Evolutionary conservation across 2,888 invertebrate species (phyloP).

Genomic region (Stenchaetothrips biformis): DNA sequence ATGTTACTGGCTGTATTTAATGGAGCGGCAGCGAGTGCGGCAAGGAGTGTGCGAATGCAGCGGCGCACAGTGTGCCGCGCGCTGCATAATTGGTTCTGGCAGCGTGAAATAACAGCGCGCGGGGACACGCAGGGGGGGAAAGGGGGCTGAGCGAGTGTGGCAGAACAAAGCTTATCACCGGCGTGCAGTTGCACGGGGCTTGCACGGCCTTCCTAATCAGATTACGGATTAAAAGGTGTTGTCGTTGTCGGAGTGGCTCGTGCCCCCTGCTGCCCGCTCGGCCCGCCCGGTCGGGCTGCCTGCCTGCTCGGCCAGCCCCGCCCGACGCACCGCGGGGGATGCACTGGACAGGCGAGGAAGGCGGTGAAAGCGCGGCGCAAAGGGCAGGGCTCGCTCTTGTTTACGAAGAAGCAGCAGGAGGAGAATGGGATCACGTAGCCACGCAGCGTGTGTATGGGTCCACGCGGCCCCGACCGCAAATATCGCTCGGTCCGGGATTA

Average conservation of each 20-base stretch:
- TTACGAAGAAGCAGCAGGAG: not conserved
- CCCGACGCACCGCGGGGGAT: no score
- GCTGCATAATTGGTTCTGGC: not conserved
- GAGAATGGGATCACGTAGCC: not conserved
- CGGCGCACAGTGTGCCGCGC: no score
- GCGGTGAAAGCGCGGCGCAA: not conserved
- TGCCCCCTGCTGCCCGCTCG: no score
- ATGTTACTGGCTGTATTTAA: no score
- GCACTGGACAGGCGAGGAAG: no score
- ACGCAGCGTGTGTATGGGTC: not conserved
- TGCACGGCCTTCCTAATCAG: not conserved
- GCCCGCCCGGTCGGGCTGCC: no score
- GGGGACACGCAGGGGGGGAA: not conserved
- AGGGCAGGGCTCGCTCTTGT: not conserved
- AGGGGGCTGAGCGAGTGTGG: not conserved
- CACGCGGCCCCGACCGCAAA: no score
- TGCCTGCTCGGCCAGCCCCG: no score
- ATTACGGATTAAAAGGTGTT: slow-evolving; percentile 23
- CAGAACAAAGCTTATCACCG: slow-evolving; percentile 3
- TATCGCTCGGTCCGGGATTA: no score
- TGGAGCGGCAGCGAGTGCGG: no score
- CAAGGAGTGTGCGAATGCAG: no score
- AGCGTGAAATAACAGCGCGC: not conserved
- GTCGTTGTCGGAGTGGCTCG: not conserved
- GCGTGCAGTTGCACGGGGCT: not conserved